phyloP scores from a whole-genome alignment of 2,888 invertebrate species.

The Agriopis aurantiaria region DNA sequence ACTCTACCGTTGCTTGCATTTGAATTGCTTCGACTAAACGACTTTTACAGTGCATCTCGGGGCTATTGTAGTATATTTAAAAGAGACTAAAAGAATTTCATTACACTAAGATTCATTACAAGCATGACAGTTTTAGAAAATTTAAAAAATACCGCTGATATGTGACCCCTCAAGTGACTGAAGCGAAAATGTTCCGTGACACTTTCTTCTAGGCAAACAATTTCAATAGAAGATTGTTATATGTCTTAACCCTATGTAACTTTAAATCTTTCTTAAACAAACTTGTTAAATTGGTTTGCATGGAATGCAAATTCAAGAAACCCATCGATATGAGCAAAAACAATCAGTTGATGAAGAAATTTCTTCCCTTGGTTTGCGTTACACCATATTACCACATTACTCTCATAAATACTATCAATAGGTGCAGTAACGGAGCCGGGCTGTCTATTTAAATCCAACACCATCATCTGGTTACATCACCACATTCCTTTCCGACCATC shows the following conservation, averaged over 20 bases:
- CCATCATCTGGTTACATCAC: slow-evolving; percentile 33
- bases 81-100: neutral
- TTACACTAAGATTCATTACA: too few species aligned
- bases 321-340: too few species aligned
- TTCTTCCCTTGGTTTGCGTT: neutral
- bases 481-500: slow-evolving; percentile 31
- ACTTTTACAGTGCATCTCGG: neutral
- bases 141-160: neutral
- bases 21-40: neutral
- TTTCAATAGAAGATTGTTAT: neutral
- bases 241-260: too few species aligned
- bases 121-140: neutral
- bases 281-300: neutral
- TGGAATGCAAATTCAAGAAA: neutral
- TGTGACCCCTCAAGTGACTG: neutral
- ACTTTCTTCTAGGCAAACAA: too few species aligned
- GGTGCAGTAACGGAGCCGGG: slow-evolving; percentile 5
- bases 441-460: slow-evolving; percentile 30
- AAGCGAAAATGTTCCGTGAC: neutral
- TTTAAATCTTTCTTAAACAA: too few species aligned
- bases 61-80: neutral
- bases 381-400: neutral
- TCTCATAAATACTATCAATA: slow-evolving; percentile 19
- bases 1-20: slow-evolving; percentile 8
- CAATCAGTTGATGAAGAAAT: too few species aligned